A percentile compares a stretch with the other conserved stretches of the same genome.
Evolutionary conservation across 2,888 invertebrate species (phyloP).

Genomic region (Elegia similella): DNA sequence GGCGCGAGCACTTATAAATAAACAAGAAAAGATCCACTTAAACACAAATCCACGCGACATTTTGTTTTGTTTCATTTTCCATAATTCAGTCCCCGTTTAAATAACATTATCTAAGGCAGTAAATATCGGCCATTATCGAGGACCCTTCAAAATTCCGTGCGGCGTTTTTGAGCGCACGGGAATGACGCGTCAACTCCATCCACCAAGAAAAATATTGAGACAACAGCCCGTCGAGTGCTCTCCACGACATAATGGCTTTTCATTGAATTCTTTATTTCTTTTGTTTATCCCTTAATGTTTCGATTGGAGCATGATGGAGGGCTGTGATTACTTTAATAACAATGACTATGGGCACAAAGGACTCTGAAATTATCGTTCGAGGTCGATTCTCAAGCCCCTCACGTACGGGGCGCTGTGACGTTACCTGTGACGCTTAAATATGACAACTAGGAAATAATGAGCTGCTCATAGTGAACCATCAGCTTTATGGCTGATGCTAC

Average conservation of each 20-base stretch:
- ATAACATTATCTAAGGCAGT: constrained; percentile 76
- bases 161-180: constrained; percentile 71
- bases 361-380: constrained; percentile 73
- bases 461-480: constrained; percentile 63
- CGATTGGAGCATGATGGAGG: constrained; percentile 77
- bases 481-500: constrained; percentile 52
- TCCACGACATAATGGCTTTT: constrained; percentile 78
- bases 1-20: constrained; percentile 15
- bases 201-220: constrained; percentile 80
- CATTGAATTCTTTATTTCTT: constrained; percentile 79
- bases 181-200: constrained; percentile 76
- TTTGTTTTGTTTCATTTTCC: constrained; percentile 58
- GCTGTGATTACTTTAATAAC: constrained; percentile 81
- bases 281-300: constrained; percentile 81
- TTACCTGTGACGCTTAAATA: constrained; percentile 69
- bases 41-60: constrained; percentile 45
- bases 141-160: constrained; percentile 75
- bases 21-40: constrained; percentile 23
- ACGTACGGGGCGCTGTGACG: constrained; percentile 59
- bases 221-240: constrained; percentile 70
- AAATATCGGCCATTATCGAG: constrained; percentile 78
- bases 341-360: constrained; percentile 73
- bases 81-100: constrained; percentile 67
- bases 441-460: constrained; percentile 73
- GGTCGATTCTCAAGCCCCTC: constrained; percentile 77